A percentile compares a stretch with the other conserved stretches of the same genome.
Evolutionary conservation across 2,113 vertebrate species (phyloP).

Genomic region (Thermophis baileyi): DNA sequence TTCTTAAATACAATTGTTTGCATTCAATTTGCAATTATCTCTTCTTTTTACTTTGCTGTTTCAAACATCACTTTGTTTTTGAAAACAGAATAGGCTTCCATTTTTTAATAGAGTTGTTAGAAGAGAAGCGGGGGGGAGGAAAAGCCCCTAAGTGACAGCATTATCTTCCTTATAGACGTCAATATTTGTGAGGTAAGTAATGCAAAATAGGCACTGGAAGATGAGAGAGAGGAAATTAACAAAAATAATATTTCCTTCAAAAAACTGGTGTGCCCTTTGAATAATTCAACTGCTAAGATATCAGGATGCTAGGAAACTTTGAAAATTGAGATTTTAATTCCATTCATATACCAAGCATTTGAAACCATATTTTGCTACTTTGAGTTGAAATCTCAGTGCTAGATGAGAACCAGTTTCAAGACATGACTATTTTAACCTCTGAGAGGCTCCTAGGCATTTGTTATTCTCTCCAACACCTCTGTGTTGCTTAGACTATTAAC

Average conservation of each 20-base stretch:
- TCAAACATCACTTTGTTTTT: not conserved
- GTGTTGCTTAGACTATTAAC: not conserved
- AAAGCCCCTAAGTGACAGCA: not conserved
- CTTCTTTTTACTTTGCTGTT: not conserved
- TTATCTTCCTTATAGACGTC: not conserved
- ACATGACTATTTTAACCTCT: not conserved
- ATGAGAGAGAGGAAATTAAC: not conserved
- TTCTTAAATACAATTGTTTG: not conserved
- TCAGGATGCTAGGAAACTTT: not conserved
- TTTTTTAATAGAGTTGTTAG: not conserved
- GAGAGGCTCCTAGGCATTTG: not conserved
- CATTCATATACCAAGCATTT: not conserved
- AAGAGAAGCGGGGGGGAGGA: not conserved
- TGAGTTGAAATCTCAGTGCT: not conserved
- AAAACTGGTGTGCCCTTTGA: not conserved
- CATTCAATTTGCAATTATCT: not conserved
- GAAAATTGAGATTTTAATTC: too few relatives aligned
- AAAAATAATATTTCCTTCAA: not conserved
- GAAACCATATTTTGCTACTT: not conserved
- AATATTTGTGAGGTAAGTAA: not conserved
- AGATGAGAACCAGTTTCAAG: not conserved
- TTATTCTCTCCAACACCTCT: not conserved
- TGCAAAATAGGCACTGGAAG: not conserved
- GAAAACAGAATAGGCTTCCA: not conserved
- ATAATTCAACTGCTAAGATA: not conserved